A percentile compares a stretch with the other conserved stretches of the same genome.
Conservation (phyloP, 2,113 vertebrate species). For the Ginglymostoma cirratum region DNA sequence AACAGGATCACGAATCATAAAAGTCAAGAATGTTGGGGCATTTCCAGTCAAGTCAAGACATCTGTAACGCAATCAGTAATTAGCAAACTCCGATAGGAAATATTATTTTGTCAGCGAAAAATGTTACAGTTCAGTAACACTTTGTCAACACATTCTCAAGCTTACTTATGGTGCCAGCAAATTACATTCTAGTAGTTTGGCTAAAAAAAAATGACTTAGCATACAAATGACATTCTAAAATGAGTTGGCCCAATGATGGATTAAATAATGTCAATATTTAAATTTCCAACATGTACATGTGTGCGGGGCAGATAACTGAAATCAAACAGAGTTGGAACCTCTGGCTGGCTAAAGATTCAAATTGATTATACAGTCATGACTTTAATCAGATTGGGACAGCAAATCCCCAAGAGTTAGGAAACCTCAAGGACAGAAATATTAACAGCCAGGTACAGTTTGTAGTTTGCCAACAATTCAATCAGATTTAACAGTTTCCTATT, state of each 20-base stretch:
- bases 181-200: background rate
- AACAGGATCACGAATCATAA: background rate
- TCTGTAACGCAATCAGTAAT: background rate
- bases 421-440: background rate
- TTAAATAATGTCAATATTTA: slow-evolving; percentile 38
- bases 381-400: slow-evolving; percentile 26
- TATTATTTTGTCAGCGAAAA: background rate
- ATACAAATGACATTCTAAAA: slow-evolving; percentile 35
- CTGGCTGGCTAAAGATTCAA: slow-evolving; percentile 24
- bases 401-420: slow-evolving; percentile 32
- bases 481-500: background rate
- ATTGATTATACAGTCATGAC: slow-evolving; percentile 25
- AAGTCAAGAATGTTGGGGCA: background rate
- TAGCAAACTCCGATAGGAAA: background rate
- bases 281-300: slow-evolving; percentile 27
- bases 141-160: background rate
- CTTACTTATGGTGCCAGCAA: background rate
- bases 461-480: background rate
- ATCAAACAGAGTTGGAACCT: slow-evolving; percentile 3
- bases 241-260: slow-evolving; percentile 31
- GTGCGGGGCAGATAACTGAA: slow-evolving; percentile 17
- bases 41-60: background rate
- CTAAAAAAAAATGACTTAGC: slow-evolving; percentile 34
- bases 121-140: background rate
- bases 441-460: slow-evolving; percentile 16